Evolutionary conservation across 2,113 vertebrate genomes (phyloP).

Genomic region (Rhinogobius similis): DNA sequence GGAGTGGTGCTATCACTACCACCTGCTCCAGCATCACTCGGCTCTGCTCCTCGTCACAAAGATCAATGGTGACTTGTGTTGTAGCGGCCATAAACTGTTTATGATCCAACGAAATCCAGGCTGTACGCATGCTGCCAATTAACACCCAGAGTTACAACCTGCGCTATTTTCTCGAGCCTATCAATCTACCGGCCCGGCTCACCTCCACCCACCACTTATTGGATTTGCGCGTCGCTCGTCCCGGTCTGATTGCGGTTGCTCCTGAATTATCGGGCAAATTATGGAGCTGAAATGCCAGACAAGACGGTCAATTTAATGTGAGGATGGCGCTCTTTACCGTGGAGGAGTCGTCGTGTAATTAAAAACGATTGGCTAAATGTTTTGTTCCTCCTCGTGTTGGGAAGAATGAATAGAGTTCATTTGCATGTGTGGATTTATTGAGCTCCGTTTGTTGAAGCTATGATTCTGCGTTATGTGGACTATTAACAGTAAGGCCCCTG

Average conservation of each 20-base stretch:
- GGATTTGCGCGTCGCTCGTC: neutral
- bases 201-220: neutral
- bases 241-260: neutral
- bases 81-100: conserved; percentile 6
- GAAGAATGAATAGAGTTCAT: neutral
- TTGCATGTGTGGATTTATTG: conserved; percentile 5
- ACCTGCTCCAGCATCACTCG: neutral
- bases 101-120: neutral
- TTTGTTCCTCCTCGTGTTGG: neutral
- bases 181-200: neutral
- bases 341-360: neutral
- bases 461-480: neutral
- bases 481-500: neutral
- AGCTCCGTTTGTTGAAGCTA: neutral
- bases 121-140: conserved; percentile 1
- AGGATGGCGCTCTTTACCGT: neutral
- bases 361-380: conserved; percentile 7
- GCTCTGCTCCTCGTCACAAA: neutral
- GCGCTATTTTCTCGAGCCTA: neutral
- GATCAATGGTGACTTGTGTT: conserved; percentile 5
- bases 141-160: conserved; percentile 2
- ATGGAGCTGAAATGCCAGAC: neutral
- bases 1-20: neutral
- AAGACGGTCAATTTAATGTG: neutral
- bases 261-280: conserved; percentile 7